Evolutionary conservation across 2,888 invertebrate species (phyloP), one percentile per base, ranked within the genome.

Genomic region (Agapostemon virescens): DNA sequence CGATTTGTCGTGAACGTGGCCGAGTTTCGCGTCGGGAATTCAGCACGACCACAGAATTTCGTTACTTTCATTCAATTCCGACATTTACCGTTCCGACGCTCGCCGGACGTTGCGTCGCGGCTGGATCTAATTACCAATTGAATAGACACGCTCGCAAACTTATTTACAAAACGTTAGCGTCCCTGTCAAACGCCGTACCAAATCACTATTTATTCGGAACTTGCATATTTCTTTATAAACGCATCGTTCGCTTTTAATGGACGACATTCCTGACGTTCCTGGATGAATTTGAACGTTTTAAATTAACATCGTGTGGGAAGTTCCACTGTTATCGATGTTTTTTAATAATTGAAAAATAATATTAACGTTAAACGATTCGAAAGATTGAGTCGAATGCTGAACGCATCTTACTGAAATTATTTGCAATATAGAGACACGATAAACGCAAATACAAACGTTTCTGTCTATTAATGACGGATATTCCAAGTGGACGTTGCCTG

Each of bases 1-100:
- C 49, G 55, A 78, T 70, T 58, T 33, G 69, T 42, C 52, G 40
- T 26, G 40, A 4, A 2, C 45, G 63, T 64, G 74, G 71, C 79
- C 79, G 74, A 79, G 70, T 74, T 81, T 74, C 61, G 17, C 38
- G 5, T 52, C 9, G 38, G 33, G 61, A 69, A 72, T 78, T 66
- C 45, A 23, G 9, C 13, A n/a, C n/a, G 9, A 30, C n/a, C 42
- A 26, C 26, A 2, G 63, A 45, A 55, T 66, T 42, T 64, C n/a
- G 42, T 63, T 69, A n/a, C 55, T 36, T 55, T 55, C 17, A 20
- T 61, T 20, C 36, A 15, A 20, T 70, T 23, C 40, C 20, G 17
- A 0, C 17, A n/a, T 66, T 69, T n/a, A 45, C n/a, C 11, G 49
- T 42, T 1, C 3, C 23, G 33, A 33, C 20, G 20, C 4, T 33